Evolutionary conservation across 2,888 invertebrate genomes (phyloP), one percentile per base, ranked within the genome.

Genomic region (Phlogophora meticulosa): DNA sequence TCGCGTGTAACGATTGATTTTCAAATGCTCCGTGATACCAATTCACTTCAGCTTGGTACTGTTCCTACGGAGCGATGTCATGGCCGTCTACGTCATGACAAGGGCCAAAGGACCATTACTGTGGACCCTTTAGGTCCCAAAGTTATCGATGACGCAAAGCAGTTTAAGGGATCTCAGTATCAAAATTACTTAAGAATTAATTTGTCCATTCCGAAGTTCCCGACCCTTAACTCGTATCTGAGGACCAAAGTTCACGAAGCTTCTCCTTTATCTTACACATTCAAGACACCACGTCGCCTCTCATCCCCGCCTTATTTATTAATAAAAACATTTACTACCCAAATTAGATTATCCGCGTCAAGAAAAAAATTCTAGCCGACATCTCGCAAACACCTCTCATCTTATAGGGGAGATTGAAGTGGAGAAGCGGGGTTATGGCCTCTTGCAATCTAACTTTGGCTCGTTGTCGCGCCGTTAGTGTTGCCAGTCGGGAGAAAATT

Each of bases 371-470:
- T 77, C 73, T 77, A 51, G 70, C 69, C 72, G 72, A 61, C 72
- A 76, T 83, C 78, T 78, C 84, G 68, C 78, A 80, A 84, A 84
- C 78, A 85, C 83, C 84, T 84, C 83, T 80, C 86, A 77, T 83
- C 82, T 82, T 81, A 72, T 72, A 75, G 70, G 78, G 85, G 84
- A 86, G 88, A 85, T 85, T 85, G 85, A 87, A 86, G 84, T 80
- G 84, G 81, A 77, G 74, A 59, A 71, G 79, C 81, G 84, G 72
- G 82, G 83, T 85, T 86, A 89, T 86, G 80, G 86, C 83, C 85
- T 81, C 87, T 85, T 83, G 89, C 92, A 93, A 93, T 93, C 93
- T 93, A 93, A 93, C 88, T 93, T 82, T 90, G 88, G 90, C 89
- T 90, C 93, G 91, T 93, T 92, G 89, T 87, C 90, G 87, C 84